Evolutionary conservation across 2,113 vertebrate species (phyloP), one percentile per base, ranked within the genome.

Genomic region (Osmerus mordax): DNA sequence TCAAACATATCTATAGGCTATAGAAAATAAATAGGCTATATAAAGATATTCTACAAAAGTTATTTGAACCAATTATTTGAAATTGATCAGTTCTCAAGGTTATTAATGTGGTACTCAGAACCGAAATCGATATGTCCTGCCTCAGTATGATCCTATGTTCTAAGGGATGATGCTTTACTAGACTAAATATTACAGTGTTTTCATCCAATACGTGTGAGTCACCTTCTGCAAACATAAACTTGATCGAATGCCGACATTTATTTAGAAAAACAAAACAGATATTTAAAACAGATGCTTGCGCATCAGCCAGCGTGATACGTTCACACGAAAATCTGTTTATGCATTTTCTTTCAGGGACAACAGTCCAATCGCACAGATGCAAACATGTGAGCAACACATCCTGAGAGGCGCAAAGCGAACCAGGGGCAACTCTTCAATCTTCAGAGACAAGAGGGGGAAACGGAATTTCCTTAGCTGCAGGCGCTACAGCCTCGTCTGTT

Each of bases 381-480:
- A 69, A 64, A 70, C 69, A 68, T 69, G 69, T 72, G 78, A 74
- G 70, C 73, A 15, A 36, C 77, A 72, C 72, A 74, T 79, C 64
- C 77, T 76, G 81, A 67, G 73, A 28, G 18, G 64, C 72, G 41
- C 78, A 81, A 81, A 76, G 56, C 19, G 69, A 13, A 73, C 74
- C 64, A 80, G 71, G 74, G 77, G 76, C 76, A 54, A 60, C 23
- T 79, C 36, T 84, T 87, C 69, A 65, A 67, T 78, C 73, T 84
- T 80, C 53, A 71, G 72, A 58, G 61, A 47, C 60, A 29, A 77
- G 53, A 28, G 36, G 71, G 32, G 21, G 60, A 70, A 81, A 63
- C 88, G 71, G 70, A 85, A 82, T 83, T 80, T 85, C 81, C 69
- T 76, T 68, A 62, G 82, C 81, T 89, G 75, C 79, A 85, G 80